These are phyloP conservation scores for Sebastes reedi DNA, from an alignment of 2,797 vertebrate genomes.

Conservation along the genomic window DNA sequence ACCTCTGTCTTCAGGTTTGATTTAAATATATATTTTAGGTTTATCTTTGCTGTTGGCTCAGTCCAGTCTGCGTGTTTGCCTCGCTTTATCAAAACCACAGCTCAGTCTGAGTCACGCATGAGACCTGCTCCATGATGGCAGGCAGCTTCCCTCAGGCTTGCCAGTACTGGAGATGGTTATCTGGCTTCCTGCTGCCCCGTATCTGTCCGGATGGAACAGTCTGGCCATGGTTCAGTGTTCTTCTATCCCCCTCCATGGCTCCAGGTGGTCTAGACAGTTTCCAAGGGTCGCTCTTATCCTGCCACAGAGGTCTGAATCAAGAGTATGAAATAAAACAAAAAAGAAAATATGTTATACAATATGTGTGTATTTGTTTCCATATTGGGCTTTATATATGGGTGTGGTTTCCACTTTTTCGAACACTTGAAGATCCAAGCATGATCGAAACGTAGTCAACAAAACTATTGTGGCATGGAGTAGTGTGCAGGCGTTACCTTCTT, in stretches of 20 bases:
- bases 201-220: conserved; percentile 56
- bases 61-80: background rate
- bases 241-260: conserved; percentile 11
- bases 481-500: too few species aligned
- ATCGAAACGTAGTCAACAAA: too few species aligned
- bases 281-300: background rate
- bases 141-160: conserved; percentile 33
- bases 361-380: too few species aligned
- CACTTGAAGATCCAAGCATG: too few species aligned
- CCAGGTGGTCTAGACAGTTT: conserved; percentile 26
- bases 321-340: too few species aligned
- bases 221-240: conserved; percentile 32
- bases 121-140: conserved; percentile 38
- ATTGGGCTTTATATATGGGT: too few species aligned
- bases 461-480: too few species aligned
- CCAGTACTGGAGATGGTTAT: conserved; percentile 64
- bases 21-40: background rate
- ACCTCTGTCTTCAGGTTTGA: background rate
- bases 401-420: too few species aligned
- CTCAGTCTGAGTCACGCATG: conserved; percentile 6
- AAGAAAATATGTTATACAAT: too few species aligned
- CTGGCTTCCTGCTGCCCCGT: conserved; percentile 67
- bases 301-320: too few species aligned
- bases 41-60: conserved; percentile 10
- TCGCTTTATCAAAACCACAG: conserved; percentile 20